Evolutionary conservation across 2,797 vertebrate species (phyloP).

Genomic region (Cyprinella venusta): DNA sequence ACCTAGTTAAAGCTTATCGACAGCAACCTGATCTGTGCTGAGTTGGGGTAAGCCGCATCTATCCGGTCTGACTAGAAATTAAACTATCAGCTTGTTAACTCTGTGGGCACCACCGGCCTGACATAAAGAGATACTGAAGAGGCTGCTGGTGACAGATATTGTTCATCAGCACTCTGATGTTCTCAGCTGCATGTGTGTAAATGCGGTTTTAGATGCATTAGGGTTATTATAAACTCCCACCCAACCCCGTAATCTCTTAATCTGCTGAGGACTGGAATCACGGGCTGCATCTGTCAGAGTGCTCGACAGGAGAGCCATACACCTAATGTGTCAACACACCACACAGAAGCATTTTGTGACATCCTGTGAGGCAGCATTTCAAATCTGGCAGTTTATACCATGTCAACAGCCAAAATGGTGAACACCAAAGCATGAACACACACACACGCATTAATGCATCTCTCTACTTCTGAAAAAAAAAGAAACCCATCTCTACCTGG

Average conservation of each 20-base stretch:
- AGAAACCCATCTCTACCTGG: slow-evolving; percentile 23
- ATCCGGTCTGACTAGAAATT: background rate
- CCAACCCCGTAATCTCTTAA: slow-evolving; percentile 78
- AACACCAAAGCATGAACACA: slow-evolving; percentile 64
- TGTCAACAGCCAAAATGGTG: slow-evolving; percentile 38
- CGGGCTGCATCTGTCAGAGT: slow-evolving; percentile 77
- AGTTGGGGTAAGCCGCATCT: background rate
- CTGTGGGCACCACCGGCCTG: background rate
- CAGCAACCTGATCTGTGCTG: slow-evolving; percentile 12
- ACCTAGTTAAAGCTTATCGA: slow-evolving; percentile 40
- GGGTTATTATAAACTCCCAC: slow-evolving; percentile 74
- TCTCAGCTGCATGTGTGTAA: slow-evolving; percentile 14
- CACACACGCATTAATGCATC: slow-evolving; percentile 55
- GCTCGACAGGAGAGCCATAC: slow-evolving; percentile 62
- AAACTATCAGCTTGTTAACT: slow-evolving; percentile 13
- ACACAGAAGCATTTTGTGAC: slow-evolving; percentile 22
- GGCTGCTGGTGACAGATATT: slow-evolving; percentile 22
- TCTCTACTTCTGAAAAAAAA: slow-evolving; percentile 63
- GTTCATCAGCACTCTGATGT: slow-evolving; percentile 22
- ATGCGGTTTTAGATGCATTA: slow-evolving; percentile 65
- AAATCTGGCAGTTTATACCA: slow-evolving; percentile 27
- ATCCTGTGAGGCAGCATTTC: slow-evolving; percentile 25
- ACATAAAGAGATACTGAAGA: slow-evolving; percentile 16
- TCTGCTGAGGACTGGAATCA: slow-evolving; percentile 81
- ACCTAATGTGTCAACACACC: slow-evolving; percentile 42